A percentile compares a stretch with the other conserved stretches of the same genome.
Evolutionary conservation across 2,888 invertebrate genomes (phyloP).

Genomic region (Amphipyra tragopoginis): DNA sequence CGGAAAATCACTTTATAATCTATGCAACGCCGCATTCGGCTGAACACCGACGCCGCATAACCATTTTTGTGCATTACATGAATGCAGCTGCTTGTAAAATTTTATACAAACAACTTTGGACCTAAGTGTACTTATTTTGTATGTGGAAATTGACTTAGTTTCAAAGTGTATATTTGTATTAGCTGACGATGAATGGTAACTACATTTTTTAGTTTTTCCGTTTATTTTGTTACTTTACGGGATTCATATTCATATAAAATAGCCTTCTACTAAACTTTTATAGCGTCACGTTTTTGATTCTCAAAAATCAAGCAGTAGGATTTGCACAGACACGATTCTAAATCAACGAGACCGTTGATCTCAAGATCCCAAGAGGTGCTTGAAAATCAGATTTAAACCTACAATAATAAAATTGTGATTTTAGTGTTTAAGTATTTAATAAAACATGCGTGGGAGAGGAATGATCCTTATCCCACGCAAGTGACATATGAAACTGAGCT

Average conservation of each 20-base stretch:
- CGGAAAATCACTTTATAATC: constrained; percentile 81
- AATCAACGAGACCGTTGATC: neutral
- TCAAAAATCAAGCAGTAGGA: too few species aligned
- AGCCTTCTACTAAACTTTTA: too few species aligned
- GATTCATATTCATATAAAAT: too few species aligned
- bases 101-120: constrained; percentile 56
- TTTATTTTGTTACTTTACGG: neutral
- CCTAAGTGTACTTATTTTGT: constrained; percentile 49
- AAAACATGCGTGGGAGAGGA: neutral
- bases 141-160: constrained; percentile 45
- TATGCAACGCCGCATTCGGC: constrained; percentile 67
- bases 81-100: constrained; percentile 64
- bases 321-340: too few species aligned
- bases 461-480: constrained; percentile 2
- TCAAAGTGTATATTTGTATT: constrained; percentile 33
- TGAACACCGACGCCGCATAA: constrained; percentile 59
- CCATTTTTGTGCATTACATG: constrained; percentile 69
- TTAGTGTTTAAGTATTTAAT: neutral
- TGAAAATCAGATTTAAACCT: neutral
- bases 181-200: constrained; percentile 30
- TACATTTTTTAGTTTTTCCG: constrained; percentile 12
- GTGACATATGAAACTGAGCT: neutral
- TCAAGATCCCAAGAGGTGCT: constrained; percentile 3
- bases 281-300: too few species aligned
- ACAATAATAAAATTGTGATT: neutral